Base-by-base conservation (phyloP, 2,113 vertebrate species). In the Tupaia tana region DNA sequence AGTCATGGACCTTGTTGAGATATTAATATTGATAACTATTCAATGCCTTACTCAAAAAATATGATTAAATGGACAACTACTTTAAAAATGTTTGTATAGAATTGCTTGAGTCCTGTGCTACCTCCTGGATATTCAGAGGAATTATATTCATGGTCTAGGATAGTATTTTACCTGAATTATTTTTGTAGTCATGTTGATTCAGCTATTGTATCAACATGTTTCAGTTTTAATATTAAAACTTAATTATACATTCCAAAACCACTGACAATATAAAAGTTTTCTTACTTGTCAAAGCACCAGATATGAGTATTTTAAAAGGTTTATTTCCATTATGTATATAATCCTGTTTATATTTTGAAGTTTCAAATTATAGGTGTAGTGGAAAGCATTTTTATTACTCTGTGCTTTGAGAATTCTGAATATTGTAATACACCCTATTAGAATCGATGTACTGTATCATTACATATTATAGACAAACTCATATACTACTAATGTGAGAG, bases 381-480 rank as follows among this genome's bases (percentile, higher is more conserved):
- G 79, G 95, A 98, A 98, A 91, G 25, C 64, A 67, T 97, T 98
- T 98, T 98, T 96, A 98, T 97, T 97, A 97, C 93, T 86, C 64
- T 97, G 84, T 97, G 81, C 94, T 98, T 98, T 97, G 97, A 96
- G 96, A 97, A 91, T 93, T 96, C 86, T 96, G 29, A 91, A 95
- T 94, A 93, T 91, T 97, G 10, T 97, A 98, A 98, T 97, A 24
- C 1, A 82, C 25, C 83, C 97, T 97, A 98, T 98, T 98, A 98
- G 97, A 98, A 97, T 98, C 90, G 93, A 98, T 98, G 98, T 98
- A 96, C 98, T 98, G 96, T 98, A 97, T 98, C 98, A 98, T 96
- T 98, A 97, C 95, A 96, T 96, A 95, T 98, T 98, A 98, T 95
- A 97, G 97, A 97, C 97, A 98, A 98, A 98, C 97, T 98, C 98